Evolutionary conservation across 1,140 invertebrate genomes (phyloP).

Genomic region (Danaus melanippus): DNA sequence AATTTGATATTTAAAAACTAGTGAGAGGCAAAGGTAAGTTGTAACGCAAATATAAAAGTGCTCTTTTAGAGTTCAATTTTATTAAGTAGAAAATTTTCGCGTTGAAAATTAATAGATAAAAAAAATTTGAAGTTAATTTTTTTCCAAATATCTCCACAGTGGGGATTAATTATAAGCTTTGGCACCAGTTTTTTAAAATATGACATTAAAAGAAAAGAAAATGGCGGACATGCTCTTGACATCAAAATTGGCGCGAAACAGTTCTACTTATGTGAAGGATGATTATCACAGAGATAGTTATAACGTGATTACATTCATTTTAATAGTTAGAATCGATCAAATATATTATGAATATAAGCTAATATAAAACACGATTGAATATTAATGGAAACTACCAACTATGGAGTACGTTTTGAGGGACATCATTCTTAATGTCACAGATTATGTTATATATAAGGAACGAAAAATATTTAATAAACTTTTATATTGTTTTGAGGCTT

Average conservation of each 20-base stretch:
- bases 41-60: conserved; percentile 46
- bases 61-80: conserved; percentile 31
- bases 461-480: too few species aligned
- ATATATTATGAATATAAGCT: too few species aligned
- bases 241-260: conserved; percentile 27
- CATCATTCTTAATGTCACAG: too few species aligned
- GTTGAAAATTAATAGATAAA: not conserved
- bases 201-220: too few species aligned
- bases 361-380: too few species aligned
- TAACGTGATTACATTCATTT: conserved; percentile 20
- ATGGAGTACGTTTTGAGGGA: too few species aligned
- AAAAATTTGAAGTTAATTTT: not conserved
- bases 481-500: too few species aligned
- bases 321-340: not conserved
- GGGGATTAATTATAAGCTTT: too few species aligned
- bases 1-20: conserved; percentile 42
- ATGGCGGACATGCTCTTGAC: conserved; percentile 7
- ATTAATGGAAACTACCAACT: too few species aligned
- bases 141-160: too few species aligned
- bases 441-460: too few species aligned
- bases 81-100: conserved; percentile 17
- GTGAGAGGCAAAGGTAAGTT: conserved; percentile 39
- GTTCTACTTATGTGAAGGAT: conserved; percentile 30
- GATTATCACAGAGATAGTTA: conserved; percentile 52
- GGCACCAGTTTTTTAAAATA: too few species aligned